Base-by-base conservation (phyloP, 2,888 invertebrate species). In the Nomada fucata region DNA sequence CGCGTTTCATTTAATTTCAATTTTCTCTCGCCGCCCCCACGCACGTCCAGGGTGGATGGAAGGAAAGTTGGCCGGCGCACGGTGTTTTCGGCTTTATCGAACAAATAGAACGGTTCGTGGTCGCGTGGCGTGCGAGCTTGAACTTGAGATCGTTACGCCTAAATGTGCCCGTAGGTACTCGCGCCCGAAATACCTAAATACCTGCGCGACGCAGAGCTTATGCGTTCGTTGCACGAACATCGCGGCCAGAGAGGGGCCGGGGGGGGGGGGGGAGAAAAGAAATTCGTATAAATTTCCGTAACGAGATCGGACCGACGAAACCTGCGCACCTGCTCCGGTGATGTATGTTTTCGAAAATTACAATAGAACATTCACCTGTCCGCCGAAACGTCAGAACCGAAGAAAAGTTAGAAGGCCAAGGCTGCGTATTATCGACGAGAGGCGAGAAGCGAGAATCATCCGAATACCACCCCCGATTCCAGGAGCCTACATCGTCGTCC, bases 121-220 rank as follows among this genome's bases (percentile, higher is more conserved):
- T 47, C 68, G 47, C 57, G 83, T 84, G 82, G 77, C 86, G 86
- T 82, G 86, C 79, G 86, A 85, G 86, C 86, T 87, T 87, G 86
- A 87, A 87, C 86, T 87, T 86, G 86, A 85, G 77, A 83, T 75
- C 79, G 81, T 86, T 85, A 59, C 72, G 79, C 75, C 79, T 83
- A 76, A 84, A 86, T 76, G 78, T 79, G 60, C 70, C 76, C 70
- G 76, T 69, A 75, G 64, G 59, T 55, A 64, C 10, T 20, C 53
- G 57, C 77, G 76, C 57, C 74, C 76, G 72, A 76, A 74, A 72
- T 86, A 82, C 77, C 80, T 71, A 72, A 70, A 79, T 69, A 76
- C 44, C 59, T 60, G 69, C 78, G 75, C 36, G 71, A 53, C 72
- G 67, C 69, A 29, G 68, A 23, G 60, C 64, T 72, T 82, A 83